Evolutionary conservation across 2,113 vertebrate genomes (phyloP), one percentile per base, ranked within the genome.

Genomic region (Hypomesus transpacificus): DNA sequence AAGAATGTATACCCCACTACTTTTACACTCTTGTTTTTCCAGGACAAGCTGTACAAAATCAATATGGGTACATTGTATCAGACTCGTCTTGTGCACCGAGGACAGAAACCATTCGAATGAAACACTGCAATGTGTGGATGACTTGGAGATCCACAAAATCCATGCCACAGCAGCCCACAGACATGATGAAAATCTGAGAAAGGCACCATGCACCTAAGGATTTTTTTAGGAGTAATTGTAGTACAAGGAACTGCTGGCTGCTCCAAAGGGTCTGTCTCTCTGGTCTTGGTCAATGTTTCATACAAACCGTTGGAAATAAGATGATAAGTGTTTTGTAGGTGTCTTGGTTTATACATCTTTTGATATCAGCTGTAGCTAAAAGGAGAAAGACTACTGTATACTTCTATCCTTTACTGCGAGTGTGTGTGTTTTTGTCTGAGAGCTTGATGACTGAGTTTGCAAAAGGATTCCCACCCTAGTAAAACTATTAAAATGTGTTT

Each of bases 151-250:
- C n/a, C 17, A 22, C 60, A 3, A 59, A 20, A 63, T 22, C 16
- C 57, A 31, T 4, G 31, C 9, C 60, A 20, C 39, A 56, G 57
- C 5, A 73, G 4, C 54, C 64, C 56, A 21, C 21, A 63, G 63
- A 50, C 62, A 22, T 51, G 69, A 53, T 11, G 39, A 9, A 46
- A 61, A 63, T 18, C 17, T 17, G 14, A 16, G n/a, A n/a, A 0
- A 56, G 14, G 65, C 71, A 63, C 71, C 69, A 80, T 71, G 70
- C 75, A 73, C 56, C 73, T 22, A 59, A 58, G 60, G 63, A 70
- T 75, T 26, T 26, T 58, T 65, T 52, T 39, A 70, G 31, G 52
- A 66, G 68, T 60, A 7, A 62, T 63, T 46, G 9, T 46, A 26
- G 24, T 26, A 26, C 24, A 26, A 26, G 24, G 24, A 26, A 66